These are phyloP conservation scores for Istiophorus platypterus DNA, from an alignment of 2,113 vertebrate species.

Conservation along the genomic window DNA sequence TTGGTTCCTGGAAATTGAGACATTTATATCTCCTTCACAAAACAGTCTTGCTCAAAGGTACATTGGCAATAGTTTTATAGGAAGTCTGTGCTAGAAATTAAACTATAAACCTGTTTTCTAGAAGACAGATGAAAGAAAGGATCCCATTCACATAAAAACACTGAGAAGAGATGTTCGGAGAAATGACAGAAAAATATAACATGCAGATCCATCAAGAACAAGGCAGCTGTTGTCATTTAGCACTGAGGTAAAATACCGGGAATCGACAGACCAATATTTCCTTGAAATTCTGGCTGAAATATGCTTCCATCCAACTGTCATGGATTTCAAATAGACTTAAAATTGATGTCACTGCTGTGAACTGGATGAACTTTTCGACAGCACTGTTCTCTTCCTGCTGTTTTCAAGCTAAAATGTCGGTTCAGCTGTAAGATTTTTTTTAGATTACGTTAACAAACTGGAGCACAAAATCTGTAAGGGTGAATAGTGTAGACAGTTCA, in stretches of 20 bases:
- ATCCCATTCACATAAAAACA: no score
- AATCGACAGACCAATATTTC: background rate
- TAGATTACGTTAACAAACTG: no score
- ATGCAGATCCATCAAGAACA: no score
- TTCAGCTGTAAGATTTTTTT: background rate
- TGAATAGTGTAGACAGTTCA: background rate
- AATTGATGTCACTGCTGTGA: background rate
- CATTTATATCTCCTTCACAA: slow-evolving; percentile 16
- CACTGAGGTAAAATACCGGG: background rate
- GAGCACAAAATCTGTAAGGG: no score
- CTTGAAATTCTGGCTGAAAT: background rate
- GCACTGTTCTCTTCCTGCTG: background rate
- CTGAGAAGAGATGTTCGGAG: background rate
- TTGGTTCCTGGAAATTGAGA: background rate
- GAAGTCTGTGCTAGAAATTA: background rate
- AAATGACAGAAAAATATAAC: background rate
- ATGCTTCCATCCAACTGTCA: background rate
- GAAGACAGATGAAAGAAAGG: background rate
- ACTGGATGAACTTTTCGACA: background rate
- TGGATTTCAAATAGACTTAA: no score
- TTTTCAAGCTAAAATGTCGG: background rate
- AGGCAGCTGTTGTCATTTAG: background rate
- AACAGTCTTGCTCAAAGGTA: background rate
- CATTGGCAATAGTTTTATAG: background rate
- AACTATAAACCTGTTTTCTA: background rate